Base-by-base conservation (phyloP, 2,113 vertebrate species). In the Piprites chloris region DNA sequence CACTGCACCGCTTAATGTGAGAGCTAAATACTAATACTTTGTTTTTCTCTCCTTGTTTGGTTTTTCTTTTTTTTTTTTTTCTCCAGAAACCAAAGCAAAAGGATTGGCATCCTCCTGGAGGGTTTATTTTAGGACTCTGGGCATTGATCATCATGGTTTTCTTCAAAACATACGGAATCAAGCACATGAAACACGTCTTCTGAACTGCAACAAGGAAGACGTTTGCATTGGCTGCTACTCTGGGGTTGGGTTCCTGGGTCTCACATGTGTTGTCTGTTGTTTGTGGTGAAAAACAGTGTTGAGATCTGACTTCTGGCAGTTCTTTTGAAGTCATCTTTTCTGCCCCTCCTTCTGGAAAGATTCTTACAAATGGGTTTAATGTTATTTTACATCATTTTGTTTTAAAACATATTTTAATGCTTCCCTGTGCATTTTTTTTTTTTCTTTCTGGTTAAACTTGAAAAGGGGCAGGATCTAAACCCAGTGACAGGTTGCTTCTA, bases 41-140 rank as follows among this genome's bases (percentile, higher is more conserved):
- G 12, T 1, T 23, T 42, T 61, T 62, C 3, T n/a, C 5, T 62
- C 8, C 33, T 7, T 76, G 0, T 56, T 41, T 61, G 23, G 7
- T 71, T 41, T 66, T 89, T 52, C 14, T 41, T 50, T 84, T 90
- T 26, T 87, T 27, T 19, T 93, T 33, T 47, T 47, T 94, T 91
- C 97, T 95, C 11, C 98, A 99, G 99, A 99, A 99, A 97, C 99
- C 99, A n/a, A 99, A 99, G 93, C 98, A 98, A 96, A 99, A 98
- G 92, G 98, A 99, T 93, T 99, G 99, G 99, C 99, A 99, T 95
- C 99, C 99, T 91, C 99, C 99, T 11, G 99, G 99, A 27, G 99
- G 99, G 65, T 99, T 99, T 97, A 99, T 99, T 98, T 98, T 99
- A 82, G 99, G 99, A 87, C 97, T 99, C 42, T 99, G 99, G 99